phyloP scores from a whole-genome alignment of 2,797 vertebrate species.

The Artibeus lituratus region DNA sequence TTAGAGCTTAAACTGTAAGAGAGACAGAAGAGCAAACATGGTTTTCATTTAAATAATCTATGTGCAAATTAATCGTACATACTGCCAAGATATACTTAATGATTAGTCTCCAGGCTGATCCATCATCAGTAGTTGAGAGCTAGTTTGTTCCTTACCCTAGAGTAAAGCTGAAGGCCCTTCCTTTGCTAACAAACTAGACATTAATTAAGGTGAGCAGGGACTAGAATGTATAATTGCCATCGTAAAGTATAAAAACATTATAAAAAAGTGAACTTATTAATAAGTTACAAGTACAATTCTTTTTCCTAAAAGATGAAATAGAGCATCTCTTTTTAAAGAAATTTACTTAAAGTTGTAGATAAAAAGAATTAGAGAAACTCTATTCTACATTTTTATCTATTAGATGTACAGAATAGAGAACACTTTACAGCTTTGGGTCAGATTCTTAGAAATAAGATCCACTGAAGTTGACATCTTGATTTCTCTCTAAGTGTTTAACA shows the following conservation, averaged over 20 bases:
- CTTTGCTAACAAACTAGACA: conserved; percentile 72
- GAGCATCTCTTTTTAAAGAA: background rate
- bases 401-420: background rate
- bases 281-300: background rate
- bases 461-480: background rate
- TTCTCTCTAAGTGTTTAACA: background rate
- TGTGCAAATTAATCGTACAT: conserved; percentile 46
- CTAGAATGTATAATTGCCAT: conserved; percentile 66
- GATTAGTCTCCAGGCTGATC: conserved; percentile 34
- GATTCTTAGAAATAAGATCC: background rate
- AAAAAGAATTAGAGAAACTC: background rate
- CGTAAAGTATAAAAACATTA: conserved; percentile 57
- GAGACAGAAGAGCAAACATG: background rate
- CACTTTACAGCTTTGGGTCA: background rate
- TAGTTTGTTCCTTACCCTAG: conserved; percentile 58
- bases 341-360: background rate
- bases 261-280: conserved; percentile 58
- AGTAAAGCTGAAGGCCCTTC: conserved; percentile 67
- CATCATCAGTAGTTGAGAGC: conserved; percentile 57
- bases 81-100: conserved; percentile 26
- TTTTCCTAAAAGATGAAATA: conserved; percentile 30
- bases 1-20: background rate
- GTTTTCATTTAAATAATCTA: conserved; percentile 55
- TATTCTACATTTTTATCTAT: background rate
- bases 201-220: conserved; percentile 77